A percentile compares a stretch with the other conserved stretches of the same genome.
phyloP scores from a whole-genome alignment of 2,113 vertebrate genomes.

The Chamaetylas fuelleborni region DNA sequence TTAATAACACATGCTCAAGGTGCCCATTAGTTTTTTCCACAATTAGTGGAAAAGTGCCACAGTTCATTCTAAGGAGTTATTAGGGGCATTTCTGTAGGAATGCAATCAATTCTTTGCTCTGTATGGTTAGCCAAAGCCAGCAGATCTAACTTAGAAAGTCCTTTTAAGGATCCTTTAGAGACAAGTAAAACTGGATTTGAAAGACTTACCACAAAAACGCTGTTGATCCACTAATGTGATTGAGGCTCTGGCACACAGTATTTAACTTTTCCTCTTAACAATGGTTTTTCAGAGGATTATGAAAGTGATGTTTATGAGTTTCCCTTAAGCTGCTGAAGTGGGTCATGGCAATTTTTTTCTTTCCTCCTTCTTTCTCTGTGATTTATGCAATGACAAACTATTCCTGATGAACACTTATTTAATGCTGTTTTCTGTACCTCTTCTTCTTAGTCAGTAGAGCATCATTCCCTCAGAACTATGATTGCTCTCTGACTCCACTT shows the following conservation, averaged over 20 bases:
- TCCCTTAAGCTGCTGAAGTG: background rate
- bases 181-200: constrained; percentile 2
- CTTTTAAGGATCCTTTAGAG: background rate
- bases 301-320: background rate
- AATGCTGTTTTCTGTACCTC: background rate
- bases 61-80: constrained; percentile 17
- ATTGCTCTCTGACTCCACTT: background rate
- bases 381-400: background rate
- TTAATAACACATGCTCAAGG: background rate
- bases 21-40: constrained; percentile 24
- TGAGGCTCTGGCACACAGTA: background rate
- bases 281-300: background rate
- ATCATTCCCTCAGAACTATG: background rate
- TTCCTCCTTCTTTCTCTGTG: background rate
- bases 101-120: constrained; percentile 12
- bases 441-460: background rate
- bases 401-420: background rate
- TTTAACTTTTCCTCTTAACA: background rate
- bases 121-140: background rate
- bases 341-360: background rate
- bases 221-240: background rate
- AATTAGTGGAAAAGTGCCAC: constrained; percentile 40
- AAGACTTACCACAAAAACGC: background rate
- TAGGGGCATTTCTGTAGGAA: constrained; percentile 18
- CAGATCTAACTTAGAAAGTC: background rate